These are phyloP conservation scores for Phaethon lepturus DNA, from an alignment of 2,113 vertebrate species.

Conservation along the genomic window DNA sequence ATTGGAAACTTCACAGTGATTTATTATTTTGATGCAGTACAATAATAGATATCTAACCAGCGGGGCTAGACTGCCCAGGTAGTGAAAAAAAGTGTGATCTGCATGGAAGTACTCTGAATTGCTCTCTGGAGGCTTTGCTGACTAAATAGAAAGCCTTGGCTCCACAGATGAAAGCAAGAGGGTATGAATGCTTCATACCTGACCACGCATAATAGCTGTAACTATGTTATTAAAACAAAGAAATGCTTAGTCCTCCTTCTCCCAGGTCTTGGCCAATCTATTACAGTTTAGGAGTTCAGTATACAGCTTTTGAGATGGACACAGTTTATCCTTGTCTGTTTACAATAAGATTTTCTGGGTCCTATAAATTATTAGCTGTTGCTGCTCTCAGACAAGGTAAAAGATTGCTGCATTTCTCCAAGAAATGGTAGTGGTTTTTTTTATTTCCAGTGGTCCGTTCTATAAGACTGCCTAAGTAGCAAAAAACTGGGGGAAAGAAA, in stretches of 20 bases:
- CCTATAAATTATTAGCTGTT: neutral
- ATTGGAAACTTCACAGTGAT: fast-evolving
- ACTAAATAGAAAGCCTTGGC: neutral
- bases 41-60: neutral
- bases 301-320: neutral
- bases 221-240: neutral
- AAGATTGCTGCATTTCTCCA: neutral
- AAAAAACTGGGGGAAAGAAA: neutral
- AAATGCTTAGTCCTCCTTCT: neutral
- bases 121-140: neutral
- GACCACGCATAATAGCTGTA: neutral
- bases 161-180: neutral
- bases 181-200: neutral
- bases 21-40: neutral
- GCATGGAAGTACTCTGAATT: neutral
- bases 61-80: neutral
- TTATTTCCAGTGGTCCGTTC: neutral
- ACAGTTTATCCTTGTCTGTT: neutral
- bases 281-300: neutral
- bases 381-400: neutral
- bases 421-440: neutral
- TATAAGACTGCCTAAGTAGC: neutral
- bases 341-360: neutral
- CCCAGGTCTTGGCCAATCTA: neutral
- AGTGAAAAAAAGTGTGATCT: neutral